phyloP scores from a whole-genome alignment of 35 echinoderm and acorn worm species.

The Heliocidaris tuberculata region DNA sequence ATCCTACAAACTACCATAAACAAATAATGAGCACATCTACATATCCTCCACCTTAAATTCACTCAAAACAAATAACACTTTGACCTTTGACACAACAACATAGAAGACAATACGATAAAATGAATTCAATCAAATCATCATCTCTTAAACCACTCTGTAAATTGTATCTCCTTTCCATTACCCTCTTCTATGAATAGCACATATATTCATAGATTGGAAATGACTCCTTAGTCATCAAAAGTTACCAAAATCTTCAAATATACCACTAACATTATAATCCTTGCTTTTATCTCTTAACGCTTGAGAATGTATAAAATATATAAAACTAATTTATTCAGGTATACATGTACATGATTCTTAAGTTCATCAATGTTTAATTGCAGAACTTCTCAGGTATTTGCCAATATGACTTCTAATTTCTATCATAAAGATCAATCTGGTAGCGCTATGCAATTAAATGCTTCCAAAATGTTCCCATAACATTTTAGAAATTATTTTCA shows the following conservation, averaged over 20 bases:
- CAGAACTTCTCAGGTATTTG: not conserved
- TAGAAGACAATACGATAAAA: constrained; percentile 4
- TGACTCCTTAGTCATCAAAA: not conserved
- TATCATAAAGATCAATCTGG: not conserved
- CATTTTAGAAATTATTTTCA: not conserved
- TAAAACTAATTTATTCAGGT: too few species aligned
- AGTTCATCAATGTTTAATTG: not conserved
- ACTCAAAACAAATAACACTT: not conserved
- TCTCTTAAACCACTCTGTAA: not conserved
- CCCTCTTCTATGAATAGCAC: not conserved
- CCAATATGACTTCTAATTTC: not conserved
- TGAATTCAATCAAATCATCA: not conserved
- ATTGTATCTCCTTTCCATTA: not conserved
- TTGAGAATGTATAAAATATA: not conserved
- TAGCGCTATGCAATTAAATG: not conserved
- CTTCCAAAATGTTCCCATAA: not conserved
- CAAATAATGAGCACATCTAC: not conserved
- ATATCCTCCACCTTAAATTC: not conserved
- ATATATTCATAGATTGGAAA: not conserved
- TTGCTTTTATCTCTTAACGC: not conserved
- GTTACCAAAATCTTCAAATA: not conserved
- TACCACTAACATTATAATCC: not conserved
- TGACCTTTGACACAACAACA: not conserved
- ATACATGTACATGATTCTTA: too few species aligned
- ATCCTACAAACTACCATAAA: not conserved